phyloP scores from a whole-genome alignment of 1,140 invertebrate genomes.

The Drosophila triauraria region DNA sequence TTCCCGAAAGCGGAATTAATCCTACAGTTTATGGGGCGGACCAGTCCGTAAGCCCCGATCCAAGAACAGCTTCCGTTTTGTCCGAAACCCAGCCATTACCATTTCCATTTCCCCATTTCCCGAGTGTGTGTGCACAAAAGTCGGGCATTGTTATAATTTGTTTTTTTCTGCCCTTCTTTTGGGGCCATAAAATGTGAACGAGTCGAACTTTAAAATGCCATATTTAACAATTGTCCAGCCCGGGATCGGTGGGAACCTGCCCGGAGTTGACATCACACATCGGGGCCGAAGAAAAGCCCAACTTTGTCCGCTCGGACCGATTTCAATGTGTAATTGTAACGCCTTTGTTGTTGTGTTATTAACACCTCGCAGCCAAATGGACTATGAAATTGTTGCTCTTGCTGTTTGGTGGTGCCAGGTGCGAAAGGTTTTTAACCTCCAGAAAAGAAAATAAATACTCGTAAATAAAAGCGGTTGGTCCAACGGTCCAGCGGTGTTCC shows the following conservation, averaged over 20 bases:
- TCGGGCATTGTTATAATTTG: conserved; percentile 57
- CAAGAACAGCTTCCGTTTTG: conserved; percentile 73
- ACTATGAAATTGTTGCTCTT: conserved; percentile 63
- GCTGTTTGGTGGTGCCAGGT: conserved; percentile 11
- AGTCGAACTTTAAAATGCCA: conserved; percentile 59
- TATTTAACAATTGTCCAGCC: conserved; percentile 74
- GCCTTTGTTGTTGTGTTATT: conserved; percentile 79
- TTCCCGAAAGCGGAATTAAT: conserved; percentile 59
- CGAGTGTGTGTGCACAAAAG: conserved; percentile 52
- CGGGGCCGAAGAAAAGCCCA: conserved; percentile 29
- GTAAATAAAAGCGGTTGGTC: conserved; percentile 13
- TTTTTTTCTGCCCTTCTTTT: conserved; percentile 20
- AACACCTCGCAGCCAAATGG: conserved; percentile 77
- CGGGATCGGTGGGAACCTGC: conserved; percentile 68
- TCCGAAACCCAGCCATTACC: conserved; percentile 49
- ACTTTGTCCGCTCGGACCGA: conserved; percentile 61
- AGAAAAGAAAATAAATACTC: conserved; percentile 20
- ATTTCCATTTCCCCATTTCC: conserved; percentile 47
- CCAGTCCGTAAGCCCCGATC: conserved; percentile 39
- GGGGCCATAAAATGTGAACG: conserved; percentile 64
- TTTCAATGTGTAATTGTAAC: conserved; percentile 83
- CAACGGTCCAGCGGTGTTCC: conserved; percentile 37
- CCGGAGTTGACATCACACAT: conserved; percentile 75
- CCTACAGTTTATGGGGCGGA: conserved; percentile 67
- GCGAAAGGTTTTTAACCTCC: conserved; percentile 72